Percentiles rank a stretch among this genome's conserved stretches.
phyloP scores from a whole-genome alignment of 1,140 invertebrate genomes.

The Drosophila repletoides region DNA sequence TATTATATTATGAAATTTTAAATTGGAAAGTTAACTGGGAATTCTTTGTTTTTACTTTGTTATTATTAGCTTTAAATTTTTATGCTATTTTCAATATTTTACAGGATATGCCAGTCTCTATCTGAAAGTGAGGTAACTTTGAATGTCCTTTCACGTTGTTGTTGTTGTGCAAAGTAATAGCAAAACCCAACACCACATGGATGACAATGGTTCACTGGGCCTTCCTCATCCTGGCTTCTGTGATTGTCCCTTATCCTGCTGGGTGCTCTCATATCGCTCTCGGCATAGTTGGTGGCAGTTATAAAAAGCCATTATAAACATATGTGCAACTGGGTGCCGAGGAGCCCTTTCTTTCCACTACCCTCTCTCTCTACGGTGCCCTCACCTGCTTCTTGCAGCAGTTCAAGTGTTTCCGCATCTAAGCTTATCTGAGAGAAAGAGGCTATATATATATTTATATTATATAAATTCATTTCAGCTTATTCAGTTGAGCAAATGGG shows the following conservation, averaged over 20 bases:
- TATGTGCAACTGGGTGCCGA: constrained; percentile 53
- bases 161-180: not conserved
- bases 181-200: not conserved
- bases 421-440: no score
- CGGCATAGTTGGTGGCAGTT: constrained; percentile 50
- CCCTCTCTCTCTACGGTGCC: not conserved
- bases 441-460: no score
- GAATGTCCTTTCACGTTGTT: no score
- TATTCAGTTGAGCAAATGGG: constrained; percentile 50
- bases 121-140: not conserved
- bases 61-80: no score
- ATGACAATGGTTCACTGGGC: constrained; percentile 6
- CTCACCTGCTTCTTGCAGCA: not conserved
- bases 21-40: no score
- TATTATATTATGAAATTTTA: no score
- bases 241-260: not conserved
- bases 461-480: constrained; percentile 23
- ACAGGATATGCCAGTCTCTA: not conserved
- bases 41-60: no score
- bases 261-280: not conserved
- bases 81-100: no score
- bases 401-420: constrained; percentile 56
- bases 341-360: not conserved
- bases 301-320: constrained; percentile 73
- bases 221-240: no score